Evolutionary conservation across 2,888 invertebrate genomes (phyloP), one percentile per base, ranked within the genome.

Genomic region (Drosophila pseudotalamancana): DNA sequence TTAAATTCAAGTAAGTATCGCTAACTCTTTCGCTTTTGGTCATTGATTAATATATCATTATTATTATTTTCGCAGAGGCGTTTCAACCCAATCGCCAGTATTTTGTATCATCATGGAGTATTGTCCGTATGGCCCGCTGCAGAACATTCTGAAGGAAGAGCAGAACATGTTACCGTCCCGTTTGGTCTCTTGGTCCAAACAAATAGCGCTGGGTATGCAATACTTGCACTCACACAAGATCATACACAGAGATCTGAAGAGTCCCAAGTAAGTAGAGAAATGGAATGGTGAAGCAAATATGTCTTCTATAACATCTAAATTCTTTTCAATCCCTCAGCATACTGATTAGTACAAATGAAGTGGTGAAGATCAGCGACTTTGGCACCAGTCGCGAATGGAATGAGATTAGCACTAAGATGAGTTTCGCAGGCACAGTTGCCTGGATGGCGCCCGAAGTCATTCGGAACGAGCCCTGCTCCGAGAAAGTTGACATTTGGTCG

Each of bases 381-480:
- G 99, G 99, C 16, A 99, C 98, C 0, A 96, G 97, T 83, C 94
- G 97, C 57, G 97, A 97, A 86, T 98, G 97, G 96, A 97, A 97
- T 91, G 97, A 98, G 89, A 96, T 96, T 34, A 98, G 97, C 90
- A 97, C 97, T 37, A 96, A 97, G 88, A 99, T 99, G 99, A 97
- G 97, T 70, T 99, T 99, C 92, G 98, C 98, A 2, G 99, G 99
- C 34, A 99, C 99, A 0, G 97, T 99, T 0, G 97, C 98, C 0
- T 99, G 99, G 99, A 99, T 99, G 99, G 98, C 99, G 0, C 99
- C 99, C 0, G 99, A 99, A 92, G 97, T 99, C 34, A 99, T 99
- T 76, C 94, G 98, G 63, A 98, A 98, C 89, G 97, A 99, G 89
- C 97, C 96, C 0, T 99, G 98, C 91, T 98, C 97, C 0, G 99